Conservation (phyloP, 2,888 invertebrate species). For the Hydrotaea cyrtoneurina region DNA sequence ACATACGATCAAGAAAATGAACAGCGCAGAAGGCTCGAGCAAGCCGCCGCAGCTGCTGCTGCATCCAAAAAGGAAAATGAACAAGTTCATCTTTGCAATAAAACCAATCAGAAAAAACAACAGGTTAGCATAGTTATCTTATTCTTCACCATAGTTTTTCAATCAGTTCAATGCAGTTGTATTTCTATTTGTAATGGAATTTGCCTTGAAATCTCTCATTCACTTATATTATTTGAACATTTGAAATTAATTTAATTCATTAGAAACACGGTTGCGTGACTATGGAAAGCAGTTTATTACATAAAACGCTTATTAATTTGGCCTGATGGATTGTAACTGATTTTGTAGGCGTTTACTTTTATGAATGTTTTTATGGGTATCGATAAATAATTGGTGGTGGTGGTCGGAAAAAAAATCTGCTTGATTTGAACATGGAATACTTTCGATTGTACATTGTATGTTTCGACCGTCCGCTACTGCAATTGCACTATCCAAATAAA, state of each 20-base stretch:
- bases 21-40: constrained; percentile 92
- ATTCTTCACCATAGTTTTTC: background rate
- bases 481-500: background rate
- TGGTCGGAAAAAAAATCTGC: constrained; percentile 43
- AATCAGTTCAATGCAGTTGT: constrained; percentile 57
- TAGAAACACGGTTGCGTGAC: constrained; percentile 80
- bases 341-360: constrained; percentile 51
- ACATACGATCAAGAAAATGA: constrained; percentile 96
- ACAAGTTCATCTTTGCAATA: constrained; percentile 87
- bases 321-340: constrained; percentile 67
- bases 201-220: constrained; percentile 64
- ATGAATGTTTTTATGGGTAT: constrained; percentile 1
- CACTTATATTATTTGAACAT: constrained; percentile 65
- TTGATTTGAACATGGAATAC: constrained; percentile 1
- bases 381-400: constrained; percentile 51
- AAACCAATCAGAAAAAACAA: constrained; percentile 89
- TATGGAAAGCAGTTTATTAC: constrained; percentile 78
- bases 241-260: constrained; percentile 61
- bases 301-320: constrained; percentile 72
- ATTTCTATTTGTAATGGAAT: constrained; percentile 63
- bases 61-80: constrained; percentile 86
- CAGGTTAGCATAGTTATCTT: constrained; percentile 84
- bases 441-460: background rate
- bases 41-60: constrained; percentile 89
- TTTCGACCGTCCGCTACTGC: constrained; percentile 9